phyloP scores from a whole-genome alignment of 2,888 invertebrate species.

The Leptopterna dolabrata region DNA sequence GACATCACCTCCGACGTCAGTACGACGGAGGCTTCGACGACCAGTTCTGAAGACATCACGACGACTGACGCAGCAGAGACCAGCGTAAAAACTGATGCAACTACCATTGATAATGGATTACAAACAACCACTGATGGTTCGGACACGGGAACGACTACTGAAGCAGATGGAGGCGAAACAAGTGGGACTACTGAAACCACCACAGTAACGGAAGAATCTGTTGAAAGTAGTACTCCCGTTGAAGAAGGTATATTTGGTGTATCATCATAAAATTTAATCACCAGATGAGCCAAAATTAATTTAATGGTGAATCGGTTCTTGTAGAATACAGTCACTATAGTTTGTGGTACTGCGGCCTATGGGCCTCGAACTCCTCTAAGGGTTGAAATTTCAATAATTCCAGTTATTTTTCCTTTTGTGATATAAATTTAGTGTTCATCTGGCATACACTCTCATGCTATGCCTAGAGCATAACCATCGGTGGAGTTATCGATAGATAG shows the following conservation, averaged over 20 bases:
- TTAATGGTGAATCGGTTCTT: too few relatives aligned
- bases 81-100: neutral
- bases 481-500: too few relatives aligned
- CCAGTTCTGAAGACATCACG: neutral
- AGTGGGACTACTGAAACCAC: neutral
- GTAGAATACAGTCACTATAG: too few relatives aligned
- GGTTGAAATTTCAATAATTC: too few relatives aligned
- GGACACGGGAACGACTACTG: neutral
- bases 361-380: too few relatives aligned
- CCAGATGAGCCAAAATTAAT: too few relatives aligned
- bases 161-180: neutral
- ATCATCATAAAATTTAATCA: too few relatives aligned
- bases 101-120: neutral
- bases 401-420: too few relatives aligned
- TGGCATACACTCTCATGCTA: too few relatives aligned
- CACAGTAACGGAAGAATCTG: neutral
- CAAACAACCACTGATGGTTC: neutral
- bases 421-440: too few relatives aligned
- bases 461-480: too few relatives aligned
- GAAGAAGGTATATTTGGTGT: neutral
- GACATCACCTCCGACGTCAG: neutral
- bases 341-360: too few relatives aligned
- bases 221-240: neutral
- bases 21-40: neutral
- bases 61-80: neutral